Evolutionary conservation across 2,888 invertebrate species (phyloP).

Genomic region (Maniola hyperantus): DNA sequence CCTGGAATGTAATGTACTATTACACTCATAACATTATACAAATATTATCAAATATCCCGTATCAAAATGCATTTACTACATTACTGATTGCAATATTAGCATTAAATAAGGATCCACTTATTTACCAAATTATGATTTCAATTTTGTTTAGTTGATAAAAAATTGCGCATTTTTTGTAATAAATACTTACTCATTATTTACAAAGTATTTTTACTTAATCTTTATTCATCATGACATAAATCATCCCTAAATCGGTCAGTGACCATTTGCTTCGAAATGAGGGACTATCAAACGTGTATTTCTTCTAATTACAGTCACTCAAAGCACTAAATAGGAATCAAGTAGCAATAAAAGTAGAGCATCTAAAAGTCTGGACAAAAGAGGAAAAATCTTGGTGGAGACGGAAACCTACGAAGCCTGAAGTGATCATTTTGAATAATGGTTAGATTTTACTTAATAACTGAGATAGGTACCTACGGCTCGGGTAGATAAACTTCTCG

Average conservation of each 20-base stretch:
- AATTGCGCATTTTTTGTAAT: too few species aligned
- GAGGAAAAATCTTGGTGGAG: slow-evolving; percentile 69
- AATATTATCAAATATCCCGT: not conserved
- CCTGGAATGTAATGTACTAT: too few species aligned
- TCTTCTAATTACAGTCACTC: slow-evolving; percentile 16
- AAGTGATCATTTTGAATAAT: slow-evolving; percentile 59
- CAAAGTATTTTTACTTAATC: too few species aligned
- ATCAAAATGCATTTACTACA: not conserved
- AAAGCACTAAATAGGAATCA: slow-evolving; percentile 37
- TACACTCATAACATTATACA: not conserved
- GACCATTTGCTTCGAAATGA: not conserved
- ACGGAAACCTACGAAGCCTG: slow-evolving; percentile 53
- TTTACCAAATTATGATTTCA: too few species aligned
- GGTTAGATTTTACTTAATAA: slow-evolving; percentile 47
- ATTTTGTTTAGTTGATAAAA: too few species aligned
- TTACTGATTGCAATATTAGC: not conserved
- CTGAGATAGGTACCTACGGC: too few species aligned
- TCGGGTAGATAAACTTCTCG: too few species aligned
- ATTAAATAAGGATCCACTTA: too few species aligned
- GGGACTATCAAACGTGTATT: not conserved
- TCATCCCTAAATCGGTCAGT: too few species aligned
- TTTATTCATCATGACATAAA: too few species aligned
- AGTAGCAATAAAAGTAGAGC: slow-evolving; percentile 52
- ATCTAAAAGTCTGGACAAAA: slow-evolving; percentile 66
- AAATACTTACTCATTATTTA: too few species aligned